A percentile compares a stretch with the other conserved stretches of the same genome.
Evolutionary conservation across 2,797 vertebrate species (phyloP).

Genomic region (Anabacerthia variegaticeps): DNA sequence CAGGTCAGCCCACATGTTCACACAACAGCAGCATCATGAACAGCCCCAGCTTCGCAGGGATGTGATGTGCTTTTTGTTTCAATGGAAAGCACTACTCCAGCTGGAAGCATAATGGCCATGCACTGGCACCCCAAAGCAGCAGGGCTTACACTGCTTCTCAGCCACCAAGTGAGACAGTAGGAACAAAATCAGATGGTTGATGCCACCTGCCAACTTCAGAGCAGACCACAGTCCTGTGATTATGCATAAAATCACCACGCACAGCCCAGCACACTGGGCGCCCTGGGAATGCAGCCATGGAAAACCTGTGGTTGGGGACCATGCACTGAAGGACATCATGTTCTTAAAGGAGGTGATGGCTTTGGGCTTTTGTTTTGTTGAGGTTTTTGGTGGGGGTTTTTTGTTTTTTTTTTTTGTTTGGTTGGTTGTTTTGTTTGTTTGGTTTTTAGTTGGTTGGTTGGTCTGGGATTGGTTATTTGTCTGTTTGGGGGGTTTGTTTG

Average conservation of each 20-base stretch:
- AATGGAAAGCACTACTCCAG: neutral
- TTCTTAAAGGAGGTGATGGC: neutral
- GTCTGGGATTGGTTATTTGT: neutral
- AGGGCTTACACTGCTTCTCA: neutral
- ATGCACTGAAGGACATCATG: neutral
- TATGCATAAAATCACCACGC: neutral
- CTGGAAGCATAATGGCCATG: neutral
- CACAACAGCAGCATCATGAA: neutral
- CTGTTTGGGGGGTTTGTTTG: too few relatives aligned
- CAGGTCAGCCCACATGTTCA: neutral
- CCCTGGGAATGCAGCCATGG: neutral
- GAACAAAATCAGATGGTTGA: neutral
- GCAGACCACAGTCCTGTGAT: neutral
- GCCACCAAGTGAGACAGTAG: accelerated
- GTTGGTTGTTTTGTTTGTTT: neutral
- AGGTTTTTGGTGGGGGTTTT: neutral
- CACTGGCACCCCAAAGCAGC: neutral
- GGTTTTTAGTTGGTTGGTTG: neutral
- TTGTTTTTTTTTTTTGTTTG: too few relatives aligned
- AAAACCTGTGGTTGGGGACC: neutral
- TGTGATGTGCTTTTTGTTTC: neutral
- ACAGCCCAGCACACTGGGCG: neutral
- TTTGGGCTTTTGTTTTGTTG: neutral
- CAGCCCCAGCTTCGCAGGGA: too few relatives aligned
- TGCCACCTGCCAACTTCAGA: neutral